Conservation (phyloP, 53 echinoderm and acorn worm genomes). For the Temnopleurus reevesii region DNA sequence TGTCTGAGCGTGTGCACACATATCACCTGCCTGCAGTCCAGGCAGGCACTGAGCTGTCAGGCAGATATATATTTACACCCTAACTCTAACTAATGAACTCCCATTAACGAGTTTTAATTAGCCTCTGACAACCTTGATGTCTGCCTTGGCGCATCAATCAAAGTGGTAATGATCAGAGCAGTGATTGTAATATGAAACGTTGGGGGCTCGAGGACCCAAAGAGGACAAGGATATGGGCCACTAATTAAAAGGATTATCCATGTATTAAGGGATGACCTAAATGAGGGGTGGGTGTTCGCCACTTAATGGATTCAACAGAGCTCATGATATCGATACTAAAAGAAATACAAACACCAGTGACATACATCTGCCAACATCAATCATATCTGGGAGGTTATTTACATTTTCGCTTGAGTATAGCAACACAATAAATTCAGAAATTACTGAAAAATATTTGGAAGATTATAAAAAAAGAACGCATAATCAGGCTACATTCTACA, state of each 20-base stretch:
- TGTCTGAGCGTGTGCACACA: neutral
- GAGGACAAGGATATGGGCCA: neutral
- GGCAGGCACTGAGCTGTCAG: neutral
- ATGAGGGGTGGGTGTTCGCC: neutral
- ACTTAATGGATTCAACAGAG: neutral
- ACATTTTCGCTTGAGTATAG: neutral
- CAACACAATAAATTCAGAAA: neutral
- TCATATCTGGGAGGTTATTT: neutral
- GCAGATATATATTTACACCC: slow-evolving; percentile 2
- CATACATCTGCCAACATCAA: neutral
- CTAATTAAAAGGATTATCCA: neutral
- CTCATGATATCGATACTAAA: neutral
- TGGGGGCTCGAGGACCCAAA: neutral
- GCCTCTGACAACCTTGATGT: neutral
- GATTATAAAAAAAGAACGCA: too few relatives aligned
- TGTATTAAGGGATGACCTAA: neutral
- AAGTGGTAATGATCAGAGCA: neutral
- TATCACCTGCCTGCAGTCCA: neutral
- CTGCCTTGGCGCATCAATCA: neutral
- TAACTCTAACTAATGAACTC: neutral
- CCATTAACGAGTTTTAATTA: slow-evolving; percentile 22
- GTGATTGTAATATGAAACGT: neutral
- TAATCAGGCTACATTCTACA: too few relatives aligned
- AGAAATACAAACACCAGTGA: neutral
- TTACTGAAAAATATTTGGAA: neutral